Percentiles rank a stretch among this genome's conserved stretches.
These are phyloP conservation scores for Axinella damicornis DNA, from an alignment of 37 sponge, comb jelly and placozoan species.

Conservation along the genomic window DNA sequence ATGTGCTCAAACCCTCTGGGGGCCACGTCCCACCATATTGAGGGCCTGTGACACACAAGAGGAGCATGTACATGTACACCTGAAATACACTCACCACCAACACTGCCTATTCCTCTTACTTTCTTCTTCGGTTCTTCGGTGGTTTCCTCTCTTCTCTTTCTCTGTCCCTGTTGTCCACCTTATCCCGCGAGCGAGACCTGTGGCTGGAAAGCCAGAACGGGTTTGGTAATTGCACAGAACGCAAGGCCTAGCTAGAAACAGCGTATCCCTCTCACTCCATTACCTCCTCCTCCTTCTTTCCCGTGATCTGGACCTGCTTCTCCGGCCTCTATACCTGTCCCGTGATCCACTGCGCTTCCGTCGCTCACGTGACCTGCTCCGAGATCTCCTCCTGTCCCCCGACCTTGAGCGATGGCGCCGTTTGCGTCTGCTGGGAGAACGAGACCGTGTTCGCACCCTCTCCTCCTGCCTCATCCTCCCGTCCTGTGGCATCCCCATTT, in stretches of 20 bases:
- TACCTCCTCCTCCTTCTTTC: conserved; percentile 9
- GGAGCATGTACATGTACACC: not conserved
- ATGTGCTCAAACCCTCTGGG: conserved; percentile 99
- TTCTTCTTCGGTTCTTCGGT: conserved; percentile 49
- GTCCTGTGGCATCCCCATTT: too few relatives aligned
- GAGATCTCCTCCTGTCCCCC: not conserved
- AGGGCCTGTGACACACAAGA: conserved; percentile 54
- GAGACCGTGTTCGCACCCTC: not conserved
- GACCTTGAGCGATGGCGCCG: not conserved
- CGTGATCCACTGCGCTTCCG: conserved; percentile 21
- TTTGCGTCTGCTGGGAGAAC: too few relatives aligned
- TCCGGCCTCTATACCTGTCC: conserved; percentile 19
- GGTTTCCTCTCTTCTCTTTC: conserved; percentile 19
- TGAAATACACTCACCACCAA: too few relatives aligned
- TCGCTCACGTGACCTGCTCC: conserved; percentile 50
- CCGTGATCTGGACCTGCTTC: conserved; percentile 30
- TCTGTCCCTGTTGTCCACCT: conserved; percentile 20
- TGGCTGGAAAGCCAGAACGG: conserved; percentile 5
- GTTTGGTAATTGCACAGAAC: too few relatives aligned
- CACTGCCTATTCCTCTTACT: not conserved
- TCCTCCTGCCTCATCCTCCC: not conserved
- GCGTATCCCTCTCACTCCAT: not conserved
- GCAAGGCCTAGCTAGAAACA: not conserved
- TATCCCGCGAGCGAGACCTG: conserved; percentile 36
- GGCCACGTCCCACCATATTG: conserved; percentile 94